Percentiles rank a stretch among this genome's conserved stretches.
Conservation (phyloP, 2,888 invertebrate genomes). For the Limenitis camilla region DNA sequence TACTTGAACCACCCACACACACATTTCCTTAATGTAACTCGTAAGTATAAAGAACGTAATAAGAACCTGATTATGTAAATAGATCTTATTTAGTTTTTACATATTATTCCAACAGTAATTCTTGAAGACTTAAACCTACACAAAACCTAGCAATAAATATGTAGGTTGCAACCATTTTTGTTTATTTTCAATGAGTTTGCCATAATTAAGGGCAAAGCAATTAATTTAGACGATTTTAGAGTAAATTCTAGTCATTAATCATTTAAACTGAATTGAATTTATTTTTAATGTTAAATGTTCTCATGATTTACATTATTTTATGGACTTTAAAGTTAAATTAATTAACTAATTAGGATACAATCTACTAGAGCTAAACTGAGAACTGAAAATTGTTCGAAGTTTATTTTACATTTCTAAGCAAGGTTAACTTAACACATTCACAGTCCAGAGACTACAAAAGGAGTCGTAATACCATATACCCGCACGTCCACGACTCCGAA, state of each 20-base stretch:
- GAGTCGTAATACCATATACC: no score
- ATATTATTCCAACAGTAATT: neutral
- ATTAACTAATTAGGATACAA: no score
- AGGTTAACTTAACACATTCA: no score
- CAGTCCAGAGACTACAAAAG: no score
- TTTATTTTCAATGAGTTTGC: slow-evolving; percentile 12
- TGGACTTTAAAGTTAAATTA: neutral
- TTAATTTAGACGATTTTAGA: slow-evolving; percentile 25
- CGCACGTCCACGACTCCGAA: no score
- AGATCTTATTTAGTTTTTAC: neutral
- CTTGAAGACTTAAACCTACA: neutral
- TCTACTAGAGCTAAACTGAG: no score
- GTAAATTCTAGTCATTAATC: slow-evolving; percentile 16
- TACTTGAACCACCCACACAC: no score
- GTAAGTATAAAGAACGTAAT: no score
- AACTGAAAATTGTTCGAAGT: no score
- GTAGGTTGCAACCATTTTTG: slow-evolving; percentile 16
- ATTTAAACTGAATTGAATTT: slow-evolving; percentile 7
- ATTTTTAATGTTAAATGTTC: slow-evolving; percentile 7
- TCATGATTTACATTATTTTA: neutral
- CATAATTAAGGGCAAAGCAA: slow-evolving; percentile 15
- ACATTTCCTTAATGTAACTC: no score
- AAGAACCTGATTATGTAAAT: no score
- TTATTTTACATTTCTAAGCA: no score
- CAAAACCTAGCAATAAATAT: slow-evolving; percentile 8